Conservation (phyloP, 2,888 invertebrate species). For the Nymphalis c-album region DNA sequence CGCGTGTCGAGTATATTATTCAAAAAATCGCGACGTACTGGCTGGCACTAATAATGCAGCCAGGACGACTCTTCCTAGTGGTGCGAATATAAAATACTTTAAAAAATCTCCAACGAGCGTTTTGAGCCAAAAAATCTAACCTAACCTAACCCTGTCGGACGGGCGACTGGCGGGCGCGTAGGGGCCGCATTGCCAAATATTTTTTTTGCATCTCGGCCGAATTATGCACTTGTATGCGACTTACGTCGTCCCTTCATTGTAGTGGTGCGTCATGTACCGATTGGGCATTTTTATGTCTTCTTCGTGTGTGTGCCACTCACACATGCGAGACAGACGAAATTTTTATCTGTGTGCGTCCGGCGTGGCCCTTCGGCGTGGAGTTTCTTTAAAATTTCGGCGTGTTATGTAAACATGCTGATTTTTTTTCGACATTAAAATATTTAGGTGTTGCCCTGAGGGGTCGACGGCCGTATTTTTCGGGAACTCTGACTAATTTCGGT, state of each 20-base stretch:
- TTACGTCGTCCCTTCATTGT: conserved; percentile 81
- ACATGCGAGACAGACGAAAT: conserved; percentile 63
- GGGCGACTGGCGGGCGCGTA: conserved; percentile 81
- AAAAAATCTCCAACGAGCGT: conserved; percentile 77
- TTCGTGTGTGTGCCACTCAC: conserved; percentile 73
- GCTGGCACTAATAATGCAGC: conserved; percentile 53
- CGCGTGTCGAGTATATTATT: conserved; percentile 62
- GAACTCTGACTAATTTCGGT: conserved; percentile 77
- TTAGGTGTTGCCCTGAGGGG: conserved; percentile 73
- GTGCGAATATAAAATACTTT: conserved; percentile 69
- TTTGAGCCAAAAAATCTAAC: conserved; percentile 82
- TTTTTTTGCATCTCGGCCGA: conserved; percentile 82
- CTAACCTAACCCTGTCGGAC: conserved; percentile 81
- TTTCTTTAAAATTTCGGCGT: conserved; percentile 75
- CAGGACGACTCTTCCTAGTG: conserved; percentile 67
- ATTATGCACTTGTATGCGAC: conserved; percentile 82
- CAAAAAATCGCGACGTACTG: conserved; percentile 73
- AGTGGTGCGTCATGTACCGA: conserved; percentile 80
- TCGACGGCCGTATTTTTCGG: conserved; percentile 76
- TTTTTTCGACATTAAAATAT: conserved; percentile 73
- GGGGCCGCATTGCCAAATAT: conserved; percentile 82
- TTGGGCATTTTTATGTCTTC: conserved; percentile 74
- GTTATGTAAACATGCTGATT: conserved; percentile 77
- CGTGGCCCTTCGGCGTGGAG: conserved; percentile 66
- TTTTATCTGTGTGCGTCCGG: conserved; percentile 67